Conservation (phyloP, 2,797 vertebrate species). For the Falco peregrinus region DNA sequence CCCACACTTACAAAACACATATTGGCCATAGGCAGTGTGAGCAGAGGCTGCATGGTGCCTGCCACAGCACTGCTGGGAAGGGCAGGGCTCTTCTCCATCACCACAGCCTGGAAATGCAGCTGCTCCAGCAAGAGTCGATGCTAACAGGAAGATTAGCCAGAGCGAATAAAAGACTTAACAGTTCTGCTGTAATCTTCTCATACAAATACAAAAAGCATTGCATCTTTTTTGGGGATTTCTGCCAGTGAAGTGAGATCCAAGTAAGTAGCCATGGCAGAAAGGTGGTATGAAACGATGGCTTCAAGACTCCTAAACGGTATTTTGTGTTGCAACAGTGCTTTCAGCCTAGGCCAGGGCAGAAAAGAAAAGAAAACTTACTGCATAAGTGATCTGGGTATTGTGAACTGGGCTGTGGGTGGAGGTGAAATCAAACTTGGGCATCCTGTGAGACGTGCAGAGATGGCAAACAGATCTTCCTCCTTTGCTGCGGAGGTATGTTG, state of each 20-base stretch:
- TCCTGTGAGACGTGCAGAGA: neutral
- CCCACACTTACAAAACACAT: rapidly evolving
- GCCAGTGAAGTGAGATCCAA: neutral
- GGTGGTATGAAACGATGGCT: rapidly evolving
- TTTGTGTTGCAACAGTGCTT: neutral
- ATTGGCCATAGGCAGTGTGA: neutral
- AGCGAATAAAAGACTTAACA: neutral
- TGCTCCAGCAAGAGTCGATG: neutral
- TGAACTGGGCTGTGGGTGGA: neutral
- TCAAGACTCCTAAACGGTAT: neutral
- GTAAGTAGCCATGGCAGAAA: neutral
- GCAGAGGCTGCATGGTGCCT: neutral
- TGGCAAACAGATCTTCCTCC: neutral
- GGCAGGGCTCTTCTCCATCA: neutral
- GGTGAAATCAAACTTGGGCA: neutral
- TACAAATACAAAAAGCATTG: no score
- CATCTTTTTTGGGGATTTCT: neutral
- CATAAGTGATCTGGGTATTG: neutral
- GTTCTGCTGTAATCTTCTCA: neutral
- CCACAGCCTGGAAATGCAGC: neutral
- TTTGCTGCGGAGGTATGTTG: neutral
- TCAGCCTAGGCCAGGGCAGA: neutral
- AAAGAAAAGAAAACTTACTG: neutral
- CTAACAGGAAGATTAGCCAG: neutral
- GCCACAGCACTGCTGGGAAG: neutral